These are phyloP conservation scores for Cyaniris semiargus DNA, from an alignment of 2,888 invertebrate genomes.

Conservation along the genomic window DNA sequence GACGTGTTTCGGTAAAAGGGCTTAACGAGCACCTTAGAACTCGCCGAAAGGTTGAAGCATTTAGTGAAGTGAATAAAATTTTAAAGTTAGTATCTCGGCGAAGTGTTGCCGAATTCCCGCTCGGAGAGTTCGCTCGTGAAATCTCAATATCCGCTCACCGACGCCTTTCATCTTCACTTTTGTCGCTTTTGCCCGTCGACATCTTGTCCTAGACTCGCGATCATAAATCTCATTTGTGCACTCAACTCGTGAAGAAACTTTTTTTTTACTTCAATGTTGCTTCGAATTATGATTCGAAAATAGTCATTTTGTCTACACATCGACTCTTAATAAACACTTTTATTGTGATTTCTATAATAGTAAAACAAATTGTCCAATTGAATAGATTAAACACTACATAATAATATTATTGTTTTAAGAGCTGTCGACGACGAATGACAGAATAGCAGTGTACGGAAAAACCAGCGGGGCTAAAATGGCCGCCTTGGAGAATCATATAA, in stretches of 20 bases:
- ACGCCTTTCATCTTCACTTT: constrained; percentile 59
- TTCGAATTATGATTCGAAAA: no score
- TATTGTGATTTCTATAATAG: no score
- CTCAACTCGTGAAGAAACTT: not conserved
- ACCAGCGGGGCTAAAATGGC: no score
- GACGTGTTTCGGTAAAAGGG: constrained; percentile 14
- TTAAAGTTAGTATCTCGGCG: constrained; percentile 34
- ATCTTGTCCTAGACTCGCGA: not conserved
- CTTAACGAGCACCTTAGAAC: not conserved
- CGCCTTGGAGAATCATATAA: no score
- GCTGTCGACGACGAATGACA: no score
- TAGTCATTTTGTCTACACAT: no score
- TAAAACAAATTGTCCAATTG: no score
- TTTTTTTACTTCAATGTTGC: no score
- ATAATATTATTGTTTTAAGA: no score
- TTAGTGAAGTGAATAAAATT: constrained; percentile 12
- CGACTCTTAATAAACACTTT: no score
- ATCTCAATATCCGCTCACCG: constrained; percentile 60
- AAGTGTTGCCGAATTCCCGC: constrained; percentile 49
- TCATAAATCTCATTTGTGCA: not conserved
- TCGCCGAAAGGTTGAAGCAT: not conserved
- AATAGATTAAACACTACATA: no score
- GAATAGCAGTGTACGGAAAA: no score
- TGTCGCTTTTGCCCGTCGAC: constrained; percentile 47
- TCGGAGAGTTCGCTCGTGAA: constrained; percentile 53